phyloP scores from a whole-genome alignment of 2,797 vertebrate genomes.

The Triplophysa bombifrons region DNA sequence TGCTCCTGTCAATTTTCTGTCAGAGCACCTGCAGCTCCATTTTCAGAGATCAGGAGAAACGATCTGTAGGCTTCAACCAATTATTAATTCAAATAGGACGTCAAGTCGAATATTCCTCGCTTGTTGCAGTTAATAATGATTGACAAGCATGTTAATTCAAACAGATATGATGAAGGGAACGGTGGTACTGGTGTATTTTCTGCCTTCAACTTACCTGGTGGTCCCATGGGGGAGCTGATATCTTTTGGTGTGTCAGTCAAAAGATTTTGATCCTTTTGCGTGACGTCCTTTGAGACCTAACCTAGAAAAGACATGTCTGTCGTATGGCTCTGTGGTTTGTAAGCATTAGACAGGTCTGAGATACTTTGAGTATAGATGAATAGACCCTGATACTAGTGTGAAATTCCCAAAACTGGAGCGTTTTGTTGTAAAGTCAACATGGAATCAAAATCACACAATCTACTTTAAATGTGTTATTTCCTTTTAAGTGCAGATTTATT shows the following conservation, averaged over 20 bases:
- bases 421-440: conserved; percentile 5
- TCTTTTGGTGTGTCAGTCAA: conserved; percentile 41
- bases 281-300: conserved; percentile 24
- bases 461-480: no score
- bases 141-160: conserved; percentile 50
- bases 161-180: conserved; percentile 26
- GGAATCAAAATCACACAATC: neutral
- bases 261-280: conserved; percentile 17
- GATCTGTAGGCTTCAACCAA: conserved; percentile 51
- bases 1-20: conserved; percentile 57
- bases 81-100: conserved; percentile 59
- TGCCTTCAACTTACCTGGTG: neutral
- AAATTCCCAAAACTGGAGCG: neutral
- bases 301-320: conserved; percentile 16
- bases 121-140: conserved; percentile 25
- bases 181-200: conserved; percentile 24
- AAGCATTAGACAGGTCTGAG: neutral
- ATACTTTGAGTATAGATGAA: neutral
- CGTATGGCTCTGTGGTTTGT: neutral
- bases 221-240: conserved; percentile 4
- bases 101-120: conserved; percentile 48
- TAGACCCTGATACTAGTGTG: neutral
- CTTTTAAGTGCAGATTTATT: no score
- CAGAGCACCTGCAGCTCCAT: conserved; percentile 64
- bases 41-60: conserved; percentile 37